Evolutionary conservation across 2,797 vertebrate species (phyloP).

Genomic region (Lepilemur septentrionalis): DNA sequence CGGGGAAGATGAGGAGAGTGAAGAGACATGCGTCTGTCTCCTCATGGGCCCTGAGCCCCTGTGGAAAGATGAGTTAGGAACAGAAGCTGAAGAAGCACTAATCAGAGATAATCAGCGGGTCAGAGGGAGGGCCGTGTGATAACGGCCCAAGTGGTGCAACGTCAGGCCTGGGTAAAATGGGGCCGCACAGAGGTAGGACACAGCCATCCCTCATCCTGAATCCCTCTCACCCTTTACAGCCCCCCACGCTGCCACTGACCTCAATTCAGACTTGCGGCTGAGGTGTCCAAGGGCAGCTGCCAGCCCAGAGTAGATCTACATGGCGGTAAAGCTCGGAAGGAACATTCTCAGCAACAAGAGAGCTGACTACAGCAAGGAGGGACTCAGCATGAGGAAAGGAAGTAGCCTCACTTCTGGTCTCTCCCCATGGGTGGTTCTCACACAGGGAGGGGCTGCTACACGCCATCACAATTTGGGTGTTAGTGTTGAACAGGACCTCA

Average conservation of each 20-base stretch:
- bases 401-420: not conserved
- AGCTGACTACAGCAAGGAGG: not conserved
- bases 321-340: not conserved
- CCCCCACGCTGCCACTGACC: not conserved
- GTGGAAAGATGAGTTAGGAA: not conserved
- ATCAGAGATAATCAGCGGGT: no score
- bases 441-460: not conserved
- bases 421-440: not conserved
- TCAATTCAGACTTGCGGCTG: not conserved
- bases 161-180: not conserved
- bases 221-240: no score
- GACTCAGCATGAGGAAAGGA: not conserved
- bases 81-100: not conserved
- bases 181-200: not conserved
- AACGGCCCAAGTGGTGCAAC: not conserved
- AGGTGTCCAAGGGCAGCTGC: not conserved
- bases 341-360: not conserved
- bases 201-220: not conserved
- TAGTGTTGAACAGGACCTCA: not conserved
- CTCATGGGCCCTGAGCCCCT: not conserved
- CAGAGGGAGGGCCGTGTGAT: not conserved
- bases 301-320: not conserved
- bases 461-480: not conserved
- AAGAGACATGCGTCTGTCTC: not conserved
- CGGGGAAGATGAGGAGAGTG: not conserved